Percentiles rank a stretch among this genome's conserved stretches.
Evolutionary conservation across 2,797 vertebrate genomes (phyloP).

Genomic region (Ctenopoma kingsleyae): DNA sequence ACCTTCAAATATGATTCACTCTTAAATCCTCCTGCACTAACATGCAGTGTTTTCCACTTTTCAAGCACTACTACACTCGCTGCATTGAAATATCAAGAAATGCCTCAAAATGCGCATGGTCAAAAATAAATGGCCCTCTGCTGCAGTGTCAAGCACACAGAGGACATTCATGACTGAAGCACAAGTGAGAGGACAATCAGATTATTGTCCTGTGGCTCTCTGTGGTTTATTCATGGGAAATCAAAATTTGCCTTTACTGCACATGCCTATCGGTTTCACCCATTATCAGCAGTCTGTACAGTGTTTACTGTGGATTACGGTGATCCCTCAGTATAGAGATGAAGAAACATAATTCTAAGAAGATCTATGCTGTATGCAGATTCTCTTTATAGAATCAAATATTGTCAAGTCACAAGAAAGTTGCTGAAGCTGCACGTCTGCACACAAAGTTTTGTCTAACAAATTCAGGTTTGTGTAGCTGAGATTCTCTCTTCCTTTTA

Average conservation of each 20-base stretch:
- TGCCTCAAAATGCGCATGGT: not conserved
- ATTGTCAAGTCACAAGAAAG: not conserved
- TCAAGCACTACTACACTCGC: too few species aligned
- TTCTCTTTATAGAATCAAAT: not conserved
- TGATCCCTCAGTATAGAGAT: too few species aligned
- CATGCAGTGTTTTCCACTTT: not conserved
- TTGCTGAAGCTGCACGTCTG: not conserved
- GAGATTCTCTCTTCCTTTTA: constrained; percentile 30
- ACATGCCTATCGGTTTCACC: not conserved
- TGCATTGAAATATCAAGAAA: not conserved
- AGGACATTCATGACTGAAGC: not conserved
- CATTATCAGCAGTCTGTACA: not conserved
- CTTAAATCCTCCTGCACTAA: not conserved
- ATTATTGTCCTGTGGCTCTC: not conserved
- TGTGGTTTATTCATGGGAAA: not conserved
- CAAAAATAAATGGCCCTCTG: not conserved
- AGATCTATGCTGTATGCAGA: not conserved
- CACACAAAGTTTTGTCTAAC: not conserved
- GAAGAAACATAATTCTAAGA: not conserved
- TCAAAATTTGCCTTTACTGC: not conserved
- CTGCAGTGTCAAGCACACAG: too few species aligned
- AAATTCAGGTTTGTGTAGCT: constrained; percentile 4
- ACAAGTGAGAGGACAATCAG: not conserved
- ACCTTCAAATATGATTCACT: not conserved
- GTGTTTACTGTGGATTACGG: not conserved